A percentile compares a stretch with the other conserved stretches of the same genome.
These are phyloP conservation scores for Leptinotarsa undecemlineata DNA, from an alignment of 1,140 invertebrate species.

Conservation along the genomic window DNA sequence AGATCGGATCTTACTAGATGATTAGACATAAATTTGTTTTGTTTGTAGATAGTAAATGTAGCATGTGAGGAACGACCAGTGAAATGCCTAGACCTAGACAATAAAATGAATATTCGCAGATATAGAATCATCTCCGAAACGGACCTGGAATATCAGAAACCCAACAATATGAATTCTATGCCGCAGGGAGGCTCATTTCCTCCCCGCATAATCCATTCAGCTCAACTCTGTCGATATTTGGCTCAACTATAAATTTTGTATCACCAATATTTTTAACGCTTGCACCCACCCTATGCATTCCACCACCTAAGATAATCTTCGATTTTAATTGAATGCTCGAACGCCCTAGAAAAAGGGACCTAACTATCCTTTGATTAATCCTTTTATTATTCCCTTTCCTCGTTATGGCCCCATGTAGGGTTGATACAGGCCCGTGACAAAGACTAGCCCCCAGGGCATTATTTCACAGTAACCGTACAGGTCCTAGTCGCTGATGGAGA, in stretches of 20 bases:
- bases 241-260: background rate
- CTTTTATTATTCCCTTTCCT: conserved; percentile 36
- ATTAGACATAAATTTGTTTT: too few species aligned
- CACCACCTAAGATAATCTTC: conserved; percentile 25
- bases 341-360: conserved; percentile 28
- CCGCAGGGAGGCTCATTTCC: too few species aligned
- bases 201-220: too few species aligned
- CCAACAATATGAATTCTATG: too few species aligned
- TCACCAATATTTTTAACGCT: background rate
- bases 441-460: conserved; percentile 33
- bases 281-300: background rate
- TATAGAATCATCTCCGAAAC: too few species aligned
- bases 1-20: too few species aligned
- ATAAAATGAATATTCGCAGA: too few species aligned
- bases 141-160: too few species aligned
- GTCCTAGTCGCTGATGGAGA: conserved; percentile 11
- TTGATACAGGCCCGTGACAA: conserved; percentile 27
- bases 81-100: too few species aligned
- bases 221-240: background rate
- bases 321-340: conserved; percentile 28
- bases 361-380: conserved; percentile 38
- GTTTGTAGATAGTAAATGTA: too few species aligned
- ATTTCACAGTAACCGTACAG: conserved; percentile 33
- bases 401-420: conserved; percentile 35
- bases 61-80: too few species aligned